Evolutionary conservation across 1,140 invertebrate genomes (phyloP), one percentile per base, ranked within the genome.

Genomic region (Nephotettix cincticeps): DNA sequence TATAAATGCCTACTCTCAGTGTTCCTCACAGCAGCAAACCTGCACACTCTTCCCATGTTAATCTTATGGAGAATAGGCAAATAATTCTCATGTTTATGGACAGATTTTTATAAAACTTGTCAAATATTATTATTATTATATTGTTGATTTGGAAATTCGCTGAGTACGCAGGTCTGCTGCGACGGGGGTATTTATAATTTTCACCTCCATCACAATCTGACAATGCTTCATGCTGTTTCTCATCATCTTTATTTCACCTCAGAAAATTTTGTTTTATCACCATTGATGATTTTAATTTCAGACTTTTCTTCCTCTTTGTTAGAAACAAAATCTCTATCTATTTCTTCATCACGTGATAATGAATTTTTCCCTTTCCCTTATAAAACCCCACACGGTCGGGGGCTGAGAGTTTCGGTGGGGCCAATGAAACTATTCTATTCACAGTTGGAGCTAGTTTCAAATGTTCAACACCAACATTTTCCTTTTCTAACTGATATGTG

Each of bases 401-500:
- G 58, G 74, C 68, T 45, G 81, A 77, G 23, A 71, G 17, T 73
- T 67, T 47, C 32, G 74, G 73, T 68, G 77, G 81, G 40, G 80
- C 79, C 64, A 78, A 82, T 36, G 81, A 81, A 3, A 90, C 77
- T 25, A 86, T 85, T 77, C 83, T 86, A 28, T 86, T 83, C 65
- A 86, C 81, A 3, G 84, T 81, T 1, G 93, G 93, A 78, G 88
- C 87, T n/a, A 80, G 84, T 79, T 90, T 91, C 19, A 99, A 84
- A 80, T 96, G 91, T 17, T 89, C 85, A 27, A 79, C 86, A 21
- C 94, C 95, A 58, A 92, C 83, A 76, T 89, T 83, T 83, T 97
- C 91, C 77, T 93, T 92, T 77, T 99, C 94, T 29, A 99, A 80
- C 77, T 96, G 91, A 84, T 97, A 97, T 9, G 95, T 91, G 2